A percentile compares a stretch with the other conserved stretches of the same genome.
phyloP scores from a whole-genome alignment of 2,888 invertebrate species.

The Drosophila suboccidentalis region DNA sequence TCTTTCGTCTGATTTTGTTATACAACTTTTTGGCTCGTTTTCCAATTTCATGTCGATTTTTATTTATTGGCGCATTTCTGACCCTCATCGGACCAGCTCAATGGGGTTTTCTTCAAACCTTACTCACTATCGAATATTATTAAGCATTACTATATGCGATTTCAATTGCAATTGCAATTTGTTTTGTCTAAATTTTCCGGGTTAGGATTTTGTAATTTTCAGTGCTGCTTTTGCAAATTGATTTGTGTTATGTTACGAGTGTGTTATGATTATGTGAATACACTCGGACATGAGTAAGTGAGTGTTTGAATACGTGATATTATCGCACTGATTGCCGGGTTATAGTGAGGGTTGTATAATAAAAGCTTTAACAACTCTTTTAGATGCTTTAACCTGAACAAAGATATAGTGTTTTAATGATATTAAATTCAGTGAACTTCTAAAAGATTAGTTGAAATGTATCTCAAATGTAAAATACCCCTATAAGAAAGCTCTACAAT shows the following conservation, averaged over 20 bases:
- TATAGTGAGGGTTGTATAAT: conserved; percentile 36
- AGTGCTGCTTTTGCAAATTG: conserved; percentile 47
- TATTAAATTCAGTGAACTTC: conserved; percentile 4
- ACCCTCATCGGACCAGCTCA: conserved; percentile 58
- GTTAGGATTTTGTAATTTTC: conserved; percentile 38
- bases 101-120: conserved; percentile 45
- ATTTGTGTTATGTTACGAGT: conserved; percentile 48
- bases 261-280: conserved; percentile 32
- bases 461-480: no score
- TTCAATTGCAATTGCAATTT: conserved; percentile 25
- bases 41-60: conserved; percentile 13
- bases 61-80: conserved; percentile 54
- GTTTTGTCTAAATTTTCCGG: conserved; percentile 46
- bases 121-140: conserved; percentile 1
- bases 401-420: conserved; percentile 16
- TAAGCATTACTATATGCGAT: conserved; percentile 4
- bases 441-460: background rate
- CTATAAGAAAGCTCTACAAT: no score
- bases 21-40: conserved; percentile 33
- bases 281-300: conserved; percentile 12
- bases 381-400: conserved; percentile 4
- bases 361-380: conserved; percentile 14
- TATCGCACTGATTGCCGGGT: conserved; percentile 29
- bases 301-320: conserved; percentile 32
- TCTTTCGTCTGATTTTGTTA: conserved; percentile 29